Evolutionary conservation across 2,888 invertebrate genomes (phyloP).

Genomic region (Tenodera sinensis): DNA sequence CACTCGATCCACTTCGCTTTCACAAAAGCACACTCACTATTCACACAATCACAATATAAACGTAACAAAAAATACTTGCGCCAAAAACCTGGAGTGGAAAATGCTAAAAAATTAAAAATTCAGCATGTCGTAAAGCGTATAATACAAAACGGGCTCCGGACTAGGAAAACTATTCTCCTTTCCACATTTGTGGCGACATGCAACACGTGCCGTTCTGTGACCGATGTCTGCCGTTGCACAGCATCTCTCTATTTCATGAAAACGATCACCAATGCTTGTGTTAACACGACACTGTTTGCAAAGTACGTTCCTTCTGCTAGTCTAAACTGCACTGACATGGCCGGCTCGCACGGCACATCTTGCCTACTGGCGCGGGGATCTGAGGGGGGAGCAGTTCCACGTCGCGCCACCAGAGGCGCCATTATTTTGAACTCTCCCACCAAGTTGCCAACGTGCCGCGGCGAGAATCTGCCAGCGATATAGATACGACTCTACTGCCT

Average conservation of each 20-base stretch:
- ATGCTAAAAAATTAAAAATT: background rate
- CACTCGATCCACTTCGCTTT: background rate
- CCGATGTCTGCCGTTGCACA: background rate
- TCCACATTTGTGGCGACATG: background rate
- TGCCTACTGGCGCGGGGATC: no score
- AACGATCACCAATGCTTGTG: background rate
- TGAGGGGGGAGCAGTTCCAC: background rate
- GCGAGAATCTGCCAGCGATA: background rate
- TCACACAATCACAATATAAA: background rate
- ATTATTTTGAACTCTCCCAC: conserved; percentile 1
- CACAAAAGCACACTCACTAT: background rate
- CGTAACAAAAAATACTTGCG: background rate
- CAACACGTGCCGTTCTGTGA: background rate
- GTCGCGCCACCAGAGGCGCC: conserved; percentile 2
- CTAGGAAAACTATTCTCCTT: background rate
- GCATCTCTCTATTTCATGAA: background rate
- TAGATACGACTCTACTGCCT: background rate
- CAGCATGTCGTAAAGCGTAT: background rate
- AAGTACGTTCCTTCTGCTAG: background rate
- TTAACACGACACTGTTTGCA: background rate
- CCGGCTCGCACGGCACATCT: background rate
- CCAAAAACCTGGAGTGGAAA: background rate
- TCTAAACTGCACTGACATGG: background rate
- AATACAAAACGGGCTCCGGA: background rate
- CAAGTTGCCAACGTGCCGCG: background rate